Evolutionary conservation across 2,113 vertebrate genomes (phyloP).

Genomic region (Hippocampus abdominalis): DNA sequence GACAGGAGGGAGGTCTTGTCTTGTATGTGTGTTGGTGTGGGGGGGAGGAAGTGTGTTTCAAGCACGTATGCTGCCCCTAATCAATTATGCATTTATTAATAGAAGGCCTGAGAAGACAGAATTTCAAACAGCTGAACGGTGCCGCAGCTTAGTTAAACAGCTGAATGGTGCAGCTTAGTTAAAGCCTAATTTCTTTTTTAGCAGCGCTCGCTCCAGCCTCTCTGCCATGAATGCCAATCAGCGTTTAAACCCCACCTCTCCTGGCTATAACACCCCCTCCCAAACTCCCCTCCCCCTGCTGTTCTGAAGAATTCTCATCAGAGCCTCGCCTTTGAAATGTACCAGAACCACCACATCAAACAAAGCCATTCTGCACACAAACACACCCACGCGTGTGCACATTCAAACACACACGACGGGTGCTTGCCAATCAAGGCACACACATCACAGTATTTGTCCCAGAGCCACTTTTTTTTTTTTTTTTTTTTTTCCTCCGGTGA

Average conservation of each 20-base stretch:
- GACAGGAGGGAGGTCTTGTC: constrained; percentile 20
- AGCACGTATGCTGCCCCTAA: constrained; percentile 62
- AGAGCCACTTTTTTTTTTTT: constrained; percentile 28
- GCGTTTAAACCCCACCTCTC: constrained; percentile 63
- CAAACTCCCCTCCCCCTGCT: constrained; percentile 44
- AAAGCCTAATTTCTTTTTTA: constrained; percentile 76
- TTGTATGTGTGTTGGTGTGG: constrained; percentile 33
- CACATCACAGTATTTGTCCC: constrained; percentile 53
- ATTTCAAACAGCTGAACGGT: constrained; percentile 73
- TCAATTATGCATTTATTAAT: constrained; percentile 77
- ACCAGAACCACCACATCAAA: constrained; percentile 72
- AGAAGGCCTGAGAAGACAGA: constrained; percentile 72
- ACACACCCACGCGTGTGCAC: constrained; percentile 9
- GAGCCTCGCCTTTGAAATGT: constrained; percentile 72
- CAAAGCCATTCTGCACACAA: constrained; percentile 45
- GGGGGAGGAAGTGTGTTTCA: constrained; percentile 57
- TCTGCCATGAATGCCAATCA: constrained; percentile 73
- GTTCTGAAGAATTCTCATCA: constrained; percentile 72
- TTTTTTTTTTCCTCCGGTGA: constrained; percentile 39
- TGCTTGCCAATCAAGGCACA: constrained; percentile 47
- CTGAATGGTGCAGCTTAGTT: constrained; percentile 73
- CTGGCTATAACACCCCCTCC: constrained; percentile 50
- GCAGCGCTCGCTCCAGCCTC: constrained; percentile 66
- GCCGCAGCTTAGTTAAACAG: constrained; percentile 74
- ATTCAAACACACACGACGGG: constrained; percentile 6